These are phyloP conservation scores for Epinephelus awoara DNA, from an alignment of 2,797 vertebrate species.

Conservation along the genomic window DNA sequence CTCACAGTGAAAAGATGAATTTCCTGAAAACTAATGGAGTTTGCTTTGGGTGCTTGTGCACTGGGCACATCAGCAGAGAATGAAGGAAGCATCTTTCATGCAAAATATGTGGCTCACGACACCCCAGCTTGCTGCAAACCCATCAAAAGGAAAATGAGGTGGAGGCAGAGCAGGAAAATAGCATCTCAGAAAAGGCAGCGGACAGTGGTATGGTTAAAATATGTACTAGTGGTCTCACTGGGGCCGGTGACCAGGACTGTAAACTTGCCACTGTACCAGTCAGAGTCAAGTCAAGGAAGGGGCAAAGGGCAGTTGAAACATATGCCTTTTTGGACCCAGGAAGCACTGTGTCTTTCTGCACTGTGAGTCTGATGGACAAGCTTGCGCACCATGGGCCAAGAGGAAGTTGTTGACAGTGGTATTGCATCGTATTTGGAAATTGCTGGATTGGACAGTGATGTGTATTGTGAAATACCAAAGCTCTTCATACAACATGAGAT, in stretches of 20 bases:
- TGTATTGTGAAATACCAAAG: too few relatives aligned
- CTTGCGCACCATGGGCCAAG: conserved; percentile 33
- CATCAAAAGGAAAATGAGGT: background rate
- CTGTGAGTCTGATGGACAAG: conserved; percentile 24
- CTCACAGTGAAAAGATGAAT: background rate
- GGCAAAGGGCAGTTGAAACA: too few relatives aligned
- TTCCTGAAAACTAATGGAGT: background rate
- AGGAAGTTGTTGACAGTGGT: conserved; percentile 20
- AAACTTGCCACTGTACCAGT: conserved; percentile 38
- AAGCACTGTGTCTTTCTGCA: conserved; percentile 15
- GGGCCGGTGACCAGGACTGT: conserved; percentile 4
- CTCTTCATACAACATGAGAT: too few relatives aligned
- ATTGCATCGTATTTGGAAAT: conserved; percentile 1
- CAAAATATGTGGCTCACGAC: conserved; percentile 3
- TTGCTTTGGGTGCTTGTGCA: conserved; percentile 33
- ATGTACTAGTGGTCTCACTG: too few relatives aligned
- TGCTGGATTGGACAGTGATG: background rate
- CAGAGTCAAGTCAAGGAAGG: conserved; percentile 19
- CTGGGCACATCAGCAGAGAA: conserved; percentile 39
- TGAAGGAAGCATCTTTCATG: conserved; percentile 24
- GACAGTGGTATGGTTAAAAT: too few relatives aligned
- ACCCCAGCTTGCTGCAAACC: conserved; percentile 18
- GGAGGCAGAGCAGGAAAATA: background rate
- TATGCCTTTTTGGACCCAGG: conserved; percentile 37
- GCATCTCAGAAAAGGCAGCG: too few relatives aligned